Evolutionary conservation across 2,113 vertebrate species (phyloP), one percentile per base, ranked within the genome.

Genomic region (Ornithorhynchus anatinus): DNA sequence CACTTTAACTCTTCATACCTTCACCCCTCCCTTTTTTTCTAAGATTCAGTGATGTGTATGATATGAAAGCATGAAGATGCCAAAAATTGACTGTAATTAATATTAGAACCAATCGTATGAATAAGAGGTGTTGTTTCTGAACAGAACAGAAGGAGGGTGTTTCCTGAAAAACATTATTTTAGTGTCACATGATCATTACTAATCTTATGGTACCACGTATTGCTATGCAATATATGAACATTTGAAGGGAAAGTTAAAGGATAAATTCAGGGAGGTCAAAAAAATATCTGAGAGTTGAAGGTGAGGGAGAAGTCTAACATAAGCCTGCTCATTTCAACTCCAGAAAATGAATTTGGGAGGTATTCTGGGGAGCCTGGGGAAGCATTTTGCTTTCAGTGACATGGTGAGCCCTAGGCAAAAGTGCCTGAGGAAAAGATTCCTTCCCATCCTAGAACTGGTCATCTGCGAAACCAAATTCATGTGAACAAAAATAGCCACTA

Each of bases 81-180:
- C 80, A 77, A 60, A 51, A 51, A 60, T 81, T 81, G 72, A 75
- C 64, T 72, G 50, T 59, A 77, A 81, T 81, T 77, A 83, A 75
- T 20, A 40, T 72, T 70, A 63, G 75, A 64, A 27, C 20, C 50
- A 10, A 72, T 51, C 31, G 58, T 72, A 72, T 79, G 78, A 85
- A 72, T 82, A 48, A 77, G 48, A 27, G 22, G 8, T 58, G 48
- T 67, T 70, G 75, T 64, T 81, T 79, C 72, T 66, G 39, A 79
- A 64, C 38, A 72, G 64, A 69, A 65, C 80, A 75, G 45, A 48
- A 29, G 45, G 45, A 22, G 25, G 25, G 15, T 48, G 10, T 17
- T 48, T 22, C 45, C 25, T 29, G 45, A 16, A 16, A 27, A 22
- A 48, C 45, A 48, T 48, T 29, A 48, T 48, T 48, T 48, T 27